Conservation (phyloP, 2,797 vertebrate genomes). For the Spheniscus humboldti region DNA sequence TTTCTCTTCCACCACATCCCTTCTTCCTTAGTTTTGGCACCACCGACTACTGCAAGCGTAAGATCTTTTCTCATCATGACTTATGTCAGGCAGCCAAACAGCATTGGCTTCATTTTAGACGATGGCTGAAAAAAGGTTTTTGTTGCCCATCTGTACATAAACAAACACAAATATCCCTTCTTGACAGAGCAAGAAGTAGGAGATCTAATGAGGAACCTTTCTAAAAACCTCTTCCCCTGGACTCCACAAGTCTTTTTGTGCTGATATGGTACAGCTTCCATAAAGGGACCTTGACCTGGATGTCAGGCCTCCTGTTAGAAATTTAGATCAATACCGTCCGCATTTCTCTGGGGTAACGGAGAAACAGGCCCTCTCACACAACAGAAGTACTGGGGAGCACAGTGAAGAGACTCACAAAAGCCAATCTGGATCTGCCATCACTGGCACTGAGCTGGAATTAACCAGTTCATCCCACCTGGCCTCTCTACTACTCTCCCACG, state of each 20-base stretch:
- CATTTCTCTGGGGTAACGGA: not conserved
- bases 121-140: not conserved
- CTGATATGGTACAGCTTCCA: not conserved
- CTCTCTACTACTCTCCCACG: not conserved
- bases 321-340: not conserved
- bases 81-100: not conserved
- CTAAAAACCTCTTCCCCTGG: not conserved
- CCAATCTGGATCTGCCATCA: rapidly evolving
- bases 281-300: not conserved
- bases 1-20: not conserved
- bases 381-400: not conserved
- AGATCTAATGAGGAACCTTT: not conserved
- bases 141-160: not conserved
- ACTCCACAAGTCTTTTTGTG: not conserved
- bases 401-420: not conserved
- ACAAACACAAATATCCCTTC: not conserved
- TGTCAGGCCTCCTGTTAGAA: not conserved
- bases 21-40: not conserved
- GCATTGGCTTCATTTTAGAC: not conserved
- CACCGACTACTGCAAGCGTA: not conserved
- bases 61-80: not conserved
- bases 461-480: not conserved
- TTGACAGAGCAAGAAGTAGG: not conserved
- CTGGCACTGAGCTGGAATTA: not conserved
- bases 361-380: not conserved